phyloP scores from a whole-genome alignment of 2,888 invertebrate species.

The Bedellia somnulentella region DNA sequence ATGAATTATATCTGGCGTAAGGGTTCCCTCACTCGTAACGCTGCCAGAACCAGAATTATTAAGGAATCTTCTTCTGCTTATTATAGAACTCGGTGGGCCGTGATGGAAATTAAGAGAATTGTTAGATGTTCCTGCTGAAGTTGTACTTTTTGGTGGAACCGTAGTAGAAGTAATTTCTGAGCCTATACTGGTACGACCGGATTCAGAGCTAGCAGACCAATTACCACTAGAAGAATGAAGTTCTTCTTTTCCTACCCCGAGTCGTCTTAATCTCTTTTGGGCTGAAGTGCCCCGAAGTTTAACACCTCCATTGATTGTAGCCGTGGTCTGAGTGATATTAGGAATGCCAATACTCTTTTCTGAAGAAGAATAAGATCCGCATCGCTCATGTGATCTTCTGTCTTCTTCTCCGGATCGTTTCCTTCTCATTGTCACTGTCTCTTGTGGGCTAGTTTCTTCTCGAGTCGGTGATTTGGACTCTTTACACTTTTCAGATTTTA shows the following conservation, averaged over 20 bases:
- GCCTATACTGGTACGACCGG: slow-evolving; percentile 82
- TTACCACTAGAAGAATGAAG: slow-evolving; percentile 91
- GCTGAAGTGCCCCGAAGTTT: slow-evolving; percentile 76
- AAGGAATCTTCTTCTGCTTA: slow-evolving; percentile 66
- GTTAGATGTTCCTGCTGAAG: slow-evolving; percentile 68
- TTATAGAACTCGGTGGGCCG: slow-evolving; percentile 69
- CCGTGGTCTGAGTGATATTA: slow-evolving; percentile 50
- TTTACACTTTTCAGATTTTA: slow-evolving; percentile 36
- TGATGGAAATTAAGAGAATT: slow-evolving; percentile 68
- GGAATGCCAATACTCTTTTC: slow-evolving; percentile 69
- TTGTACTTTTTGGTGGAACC: slow-evolving; percentile 70
- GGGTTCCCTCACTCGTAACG: slow-evolving; percentile 81
- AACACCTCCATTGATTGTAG: slow-evolving; percentile 65
- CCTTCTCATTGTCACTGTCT: slow-evolving; percentile 66
- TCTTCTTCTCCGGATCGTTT: slow-evolving; percentile 65
- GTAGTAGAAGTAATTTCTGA: slow-evolving; percentile 77
- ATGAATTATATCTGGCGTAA: slow-evolving; percentile 81
- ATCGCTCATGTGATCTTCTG: slow-evolving; percentile 73
- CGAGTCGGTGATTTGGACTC: slow-evolving; percentile 37
- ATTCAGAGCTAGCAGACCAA: slow-evolving; percentile 93
- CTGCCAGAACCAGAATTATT: slow-evolving; percentile 81
- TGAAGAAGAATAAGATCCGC: slow-evolving; percentile 76
- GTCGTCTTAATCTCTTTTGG: slow-evolving; percentile 69
- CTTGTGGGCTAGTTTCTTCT: slow-evolving; percentile 65
- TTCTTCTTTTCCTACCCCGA: slow-evolving; percentile 72